Evolutionary conservation across 2,113 vertebrate species (phyloP).

Genomic region (Phaetusa simplex): DNA sequence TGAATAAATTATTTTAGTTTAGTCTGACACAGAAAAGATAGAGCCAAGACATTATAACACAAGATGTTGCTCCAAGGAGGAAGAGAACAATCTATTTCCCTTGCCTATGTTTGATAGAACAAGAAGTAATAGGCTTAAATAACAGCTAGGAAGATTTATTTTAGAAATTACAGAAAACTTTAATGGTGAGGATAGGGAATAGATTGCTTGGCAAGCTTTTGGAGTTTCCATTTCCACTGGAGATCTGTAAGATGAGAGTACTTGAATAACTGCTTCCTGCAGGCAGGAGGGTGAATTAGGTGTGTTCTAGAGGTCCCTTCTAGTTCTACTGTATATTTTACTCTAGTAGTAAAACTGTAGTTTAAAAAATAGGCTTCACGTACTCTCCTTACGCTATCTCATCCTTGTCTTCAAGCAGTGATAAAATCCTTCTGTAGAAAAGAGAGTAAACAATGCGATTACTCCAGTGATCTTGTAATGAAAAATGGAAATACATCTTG

Average conservation of each 20-base stretch:
- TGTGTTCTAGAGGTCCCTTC: not conserved
- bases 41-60: not conserved
- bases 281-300: slow-evolving; percentile 17
- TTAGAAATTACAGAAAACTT: slow-evolving; percentile 52
- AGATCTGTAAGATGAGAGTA: slow-evolving; percentile 15
- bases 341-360: not conserved
- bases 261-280: slow-evolving; percentile 18
- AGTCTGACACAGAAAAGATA: slow-evolving; percentile 15
- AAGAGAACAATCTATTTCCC: slow-evolving; percentile 37
- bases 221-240: slow-evolving; percentile 30
- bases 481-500: slow-evolving; percentile 35
- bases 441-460: slow-evolving; percentile 31
- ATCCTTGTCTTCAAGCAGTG: not conserved
- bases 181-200: not conserved
- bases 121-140: slow-evolving; percentile 33
- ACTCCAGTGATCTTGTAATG: slow-evolving; percentile 14
- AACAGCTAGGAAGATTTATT: slow-evolving; percentile 45
- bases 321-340: slow-evolving; percentile 7
- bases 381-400: not conserved
- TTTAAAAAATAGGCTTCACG: not conserved
- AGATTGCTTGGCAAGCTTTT: slow-evolving; percentile 37
- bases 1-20: not conserved
- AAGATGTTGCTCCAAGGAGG: slow-evolving; percentile 23
- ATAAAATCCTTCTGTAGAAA: slow-evolving; percentile 20
- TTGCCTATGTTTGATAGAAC: slow-evolving; percentile 14